Conservation (phyloP, 2,113 vertebrate genomes). For the Mesembrinibis cayennensis region DNA sequence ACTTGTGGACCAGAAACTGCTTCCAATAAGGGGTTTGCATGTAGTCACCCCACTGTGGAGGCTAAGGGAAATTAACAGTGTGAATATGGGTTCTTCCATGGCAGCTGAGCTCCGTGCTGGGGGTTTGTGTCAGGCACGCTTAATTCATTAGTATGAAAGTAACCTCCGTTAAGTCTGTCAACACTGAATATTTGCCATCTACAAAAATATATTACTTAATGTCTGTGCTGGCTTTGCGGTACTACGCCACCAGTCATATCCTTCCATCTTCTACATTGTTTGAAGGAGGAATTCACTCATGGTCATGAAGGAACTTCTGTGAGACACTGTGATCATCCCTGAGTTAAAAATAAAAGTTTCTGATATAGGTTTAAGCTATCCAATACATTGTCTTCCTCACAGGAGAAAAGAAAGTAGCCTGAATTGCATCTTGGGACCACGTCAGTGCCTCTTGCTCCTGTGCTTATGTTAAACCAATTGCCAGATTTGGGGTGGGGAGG, state of each 20-base stretch:
- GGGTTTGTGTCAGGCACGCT: neutral
- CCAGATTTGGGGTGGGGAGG: neutral
- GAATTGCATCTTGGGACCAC: neutral
- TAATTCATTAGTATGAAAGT: neutral
- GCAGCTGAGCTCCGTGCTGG: neutral
- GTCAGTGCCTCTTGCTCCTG: neutral
- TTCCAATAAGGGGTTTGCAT: neutral
- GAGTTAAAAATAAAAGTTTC: neutral
- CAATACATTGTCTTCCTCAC: neutral
- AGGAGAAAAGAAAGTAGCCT: neutral
- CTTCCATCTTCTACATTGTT: neutral
- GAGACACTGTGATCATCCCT: neutral
- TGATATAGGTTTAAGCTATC: neutral
- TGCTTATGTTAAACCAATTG: fast-evolving
- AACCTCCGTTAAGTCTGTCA: neutral
- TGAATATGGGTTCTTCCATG: neutral
- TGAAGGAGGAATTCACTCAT: neutral
- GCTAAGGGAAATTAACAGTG: neutral
- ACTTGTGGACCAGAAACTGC: neutral
- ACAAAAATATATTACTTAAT: neutral
- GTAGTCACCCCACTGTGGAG: neutral
- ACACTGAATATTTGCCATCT: neutral
- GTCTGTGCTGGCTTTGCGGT: neutral
- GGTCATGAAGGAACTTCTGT: neutral
- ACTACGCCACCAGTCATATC: neutral